phyloP scores from a whole-genome alignment of 2,888 invertebrate species.

The Campoletis raptor region DNA sequence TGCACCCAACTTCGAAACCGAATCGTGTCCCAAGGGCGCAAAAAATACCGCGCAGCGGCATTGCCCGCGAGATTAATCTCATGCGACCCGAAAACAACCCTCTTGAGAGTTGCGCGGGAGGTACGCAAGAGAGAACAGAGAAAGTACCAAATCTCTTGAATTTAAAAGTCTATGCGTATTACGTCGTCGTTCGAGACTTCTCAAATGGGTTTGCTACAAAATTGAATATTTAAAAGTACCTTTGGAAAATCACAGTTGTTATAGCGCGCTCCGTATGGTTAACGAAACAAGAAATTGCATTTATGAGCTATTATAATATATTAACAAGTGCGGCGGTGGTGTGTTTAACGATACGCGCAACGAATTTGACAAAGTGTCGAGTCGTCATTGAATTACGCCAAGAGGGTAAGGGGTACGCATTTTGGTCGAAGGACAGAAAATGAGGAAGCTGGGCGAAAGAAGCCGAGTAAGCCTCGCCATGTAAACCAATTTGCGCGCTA shows the following conservation, averaged over 20 bases:
- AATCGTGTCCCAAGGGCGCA: slow-evolving; percentile 54
- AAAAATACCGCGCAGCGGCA: slow-evolving; percentile 70
- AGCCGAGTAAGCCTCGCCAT: slow-evolving; percentile 70
- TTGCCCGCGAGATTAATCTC: slow-evolving; percentile 70
- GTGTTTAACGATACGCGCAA: slow-evolving; percentile 3
- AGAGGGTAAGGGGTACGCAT: too few species aligned
- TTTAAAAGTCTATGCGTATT: too few species aligned
- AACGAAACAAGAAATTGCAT: not conserved
- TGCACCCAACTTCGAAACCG: slow-evolving; percentile 41
- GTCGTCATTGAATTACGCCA: slow-evolving; percentile 63
- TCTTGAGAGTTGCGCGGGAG: slow-evolving; percentile 68
- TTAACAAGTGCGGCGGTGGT: not conserved
- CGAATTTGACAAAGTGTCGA: slow-evolving; percentile 31
- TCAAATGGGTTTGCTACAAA: not conserved
- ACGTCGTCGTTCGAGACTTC: too few species aligned
- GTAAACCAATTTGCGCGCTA: slow-evolving; percentile 84
- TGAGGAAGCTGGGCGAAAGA: slow-evolving; percentile 58
- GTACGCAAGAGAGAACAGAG: too few species aligned
- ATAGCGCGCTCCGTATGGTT: not conserved
- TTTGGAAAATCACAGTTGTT: not conserved
- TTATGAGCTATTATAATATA: too few species aligned
- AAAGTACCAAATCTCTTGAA: too few species aligned
- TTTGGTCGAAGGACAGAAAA: not conserved
- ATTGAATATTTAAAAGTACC: not conserved
- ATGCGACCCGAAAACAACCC: slow-evolving; percentile 76